Base-by-base conservation (phyloP, 2,113 vertebrate genomes). In the Microcebus murinus region DNA sequence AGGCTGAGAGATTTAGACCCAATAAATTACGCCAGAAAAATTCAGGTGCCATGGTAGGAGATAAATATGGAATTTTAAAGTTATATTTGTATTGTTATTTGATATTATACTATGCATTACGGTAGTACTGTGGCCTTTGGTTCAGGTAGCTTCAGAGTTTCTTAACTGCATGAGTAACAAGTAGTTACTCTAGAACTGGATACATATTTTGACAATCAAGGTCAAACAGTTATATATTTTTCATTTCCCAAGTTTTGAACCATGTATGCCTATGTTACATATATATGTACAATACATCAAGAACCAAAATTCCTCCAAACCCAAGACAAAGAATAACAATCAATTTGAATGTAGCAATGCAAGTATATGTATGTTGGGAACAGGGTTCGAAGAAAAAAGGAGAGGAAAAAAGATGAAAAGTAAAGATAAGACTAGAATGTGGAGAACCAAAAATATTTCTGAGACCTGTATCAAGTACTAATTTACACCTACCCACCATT, bases 1-100 rank as follows among this genome's bases (percentile, higher is more conserved):
- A 94, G 59, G 55, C 1, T 93, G 39, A 95, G 42, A 92, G 18
- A 82, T 81, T 84, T 96, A 77, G 48, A 77, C 34, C 59, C 27
- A 94, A 86, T 52, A 97, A 96, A 81, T 67, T 84, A 87, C 70
- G 39, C n/a, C 8, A 93, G 31, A 9, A 95, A 95, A 94, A 84
- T 27, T 85, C 11, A 95, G 45, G 1, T 83, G 52, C 39, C 27
- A 8, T 39, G n/a, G 27, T 25, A 79, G 12, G 42, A 50, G 6
- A 91, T 27, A 73, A 73, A 45, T 50, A 87, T 70, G 36, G 6
- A 92, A n/a, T 74, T 50, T n/a, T 70, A 63, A 91, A 74, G 36
- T 34, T 88, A 27, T 31, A 81, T 57, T 80, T 94, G 23, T 84
- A 79, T 27, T 76, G 61, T 17, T 81, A 67, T 17, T 59, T 84